phyloP scores from a whole-genome alignment of 2,113 vertebrate species.

The Trachemys scripta region DNA sequence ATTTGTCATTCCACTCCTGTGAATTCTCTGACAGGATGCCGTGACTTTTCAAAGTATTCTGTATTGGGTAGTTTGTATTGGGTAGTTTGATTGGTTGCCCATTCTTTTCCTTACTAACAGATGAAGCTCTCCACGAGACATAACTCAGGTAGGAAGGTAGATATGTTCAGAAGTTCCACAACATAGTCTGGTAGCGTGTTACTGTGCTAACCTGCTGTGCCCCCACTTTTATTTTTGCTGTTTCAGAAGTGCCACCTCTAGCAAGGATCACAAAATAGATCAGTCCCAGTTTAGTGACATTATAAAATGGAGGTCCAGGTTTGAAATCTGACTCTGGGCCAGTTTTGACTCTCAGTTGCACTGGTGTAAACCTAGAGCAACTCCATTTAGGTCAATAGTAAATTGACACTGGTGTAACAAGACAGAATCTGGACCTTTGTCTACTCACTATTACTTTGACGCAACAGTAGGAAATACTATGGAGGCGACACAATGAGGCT shows the following conservation, averaged over 20 bases:
- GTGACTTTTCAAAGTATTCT: neutral
- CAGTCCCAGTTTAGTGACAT: neutral
- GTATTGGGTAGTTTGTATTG: neutral
- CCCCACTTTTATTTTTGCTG: neutral
- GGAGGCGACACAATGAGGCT: neutral
- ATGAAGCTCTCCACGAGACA: neutral
- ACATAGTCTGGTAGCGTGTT: fast-evolving
- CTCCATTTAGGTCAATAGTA: neutral
- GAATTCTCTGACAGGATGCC: neutral
- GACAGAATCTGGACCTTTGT: neutral
- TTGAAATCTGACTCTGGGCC: neutral
- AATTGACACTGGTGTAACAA: neutral
- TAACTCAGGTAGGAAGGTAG: neutral
- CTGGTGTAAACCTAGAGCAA: neutral
- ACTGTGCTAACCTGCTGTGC: neutral
- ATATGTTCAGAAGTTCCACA: fast-evolving
- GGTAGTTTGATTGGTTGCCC: fast-evolving
- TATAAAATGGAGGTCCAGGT: neutral
- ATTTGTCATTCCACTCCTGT: neutral
- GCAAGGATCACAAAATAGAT: neutral
- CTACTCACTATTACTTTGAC: neutral
- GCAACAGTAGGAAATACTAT: neutral
- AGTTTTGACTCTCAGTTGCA: neutral
- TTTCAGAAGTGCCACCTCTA: neutral
- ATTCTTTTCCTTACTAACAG: neutral